Percentiles rank a stretch among this genome's conserved stretches.
Conservation (phyloP, 2,888 invertebrate species). For the Cheilosia impressa region DNA sequence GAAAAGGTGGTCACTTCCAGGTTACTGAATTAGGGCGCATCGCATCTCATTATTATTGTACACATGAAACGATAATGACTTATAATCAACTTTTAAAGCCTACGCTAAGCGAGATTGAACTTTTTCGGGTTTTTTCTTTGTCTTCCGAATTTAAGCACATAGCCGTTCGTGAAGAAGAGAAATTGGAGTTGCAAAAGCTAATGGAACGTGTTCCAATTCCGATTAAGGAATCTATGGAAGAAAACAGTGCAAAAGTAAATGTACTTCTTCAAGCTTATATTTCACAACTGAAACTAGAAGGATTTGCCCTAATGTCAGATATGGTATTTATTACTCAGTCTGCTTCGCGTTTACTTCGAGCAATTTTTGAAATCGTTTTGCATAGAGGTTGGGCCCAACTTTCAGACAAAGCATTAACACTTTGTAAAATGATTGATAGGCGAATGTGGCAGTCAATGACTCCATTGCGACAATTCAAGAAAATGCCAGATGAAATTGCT, state of each 20-base stretch:
- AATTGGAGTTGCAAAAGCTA: constrained; percentile 96
- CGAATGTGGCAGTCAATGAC: constrained; percentile 99
- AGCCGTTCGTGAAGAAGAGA: constrained; percentile 97
- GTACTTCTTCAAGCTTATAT: constrained; percentile 98
- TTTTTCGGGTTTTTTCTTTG: constrained; percentile 99
- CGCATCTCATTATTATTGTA: constrained; percentile 99
- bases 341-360: constrained; percentile 96
- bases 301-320: constrained; percentile 99
- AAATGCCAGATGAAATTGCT: constrained; percentile 98
- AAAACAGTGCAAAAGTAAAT: constrained; percentile 97
- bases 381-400: constrained; percentile 98
- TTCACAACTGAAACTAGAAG: constrained; percentile 98
- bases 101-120: constrained; percentile 97
- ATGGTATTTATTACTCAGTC: constrained; percentile 99
- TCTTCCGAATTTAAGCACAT: constrained; percentile 98
- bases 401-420: constrained; percentile 96
- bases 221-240: constrained; percentile 99
- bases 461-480: constrained; percentile 97
- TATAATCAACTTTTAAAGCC: constrained; percentile 98
- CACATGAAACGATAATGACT: constrained; percentile 97
- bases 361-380: constrained; percentile 98
- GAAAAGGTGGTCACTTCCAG: constrained; percentile 94
- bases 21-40: constrained; percentile 98
- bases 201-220: constrained; percentile 97
- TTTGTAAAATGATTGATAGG: constrained; percentile 99